Evolutionary conservation across 2,888 invertebrate genomes (phyloP).

Genomic region (Phlogophora meticulosa): DNA sequence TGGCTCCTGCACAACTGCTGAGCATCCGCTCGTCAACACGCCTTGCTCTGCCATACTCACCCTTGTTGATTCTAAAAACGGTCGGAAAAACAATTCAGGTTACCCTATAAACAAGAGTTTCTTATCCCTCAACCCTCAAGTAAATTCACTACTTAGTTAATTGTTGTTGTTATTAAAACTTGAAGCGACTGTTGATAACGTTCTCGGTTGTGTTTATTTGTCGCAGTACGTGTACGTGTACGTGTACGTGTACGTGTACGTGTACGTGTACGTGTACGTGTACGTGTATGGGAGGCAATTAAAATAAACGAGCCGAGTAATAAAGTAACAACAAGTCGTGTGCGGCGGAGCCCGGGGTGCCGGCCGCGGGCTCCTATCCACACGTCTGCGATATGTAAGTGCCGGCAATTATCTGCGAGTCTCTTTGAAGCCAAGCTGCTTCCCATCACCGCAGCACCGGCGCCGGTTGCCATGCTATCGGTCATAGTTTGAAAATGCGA

Average conservation of each 20-base stretch:
- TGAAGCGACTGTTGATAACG: not conserved
- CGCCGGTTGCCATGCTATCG: not conserved
- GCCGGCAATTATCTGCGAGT: too few relatives aligned
- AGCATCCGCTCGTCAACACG: not conserved
- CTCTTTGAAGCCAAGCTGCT: too few relatives aligned
- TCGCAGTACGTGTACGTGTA: not conserved
- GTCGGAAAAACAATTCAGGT: not conserved
- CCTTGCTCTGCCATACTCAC: too few relatives aligned
- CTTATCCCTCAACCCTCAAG: slow-evolving; percentile 3
- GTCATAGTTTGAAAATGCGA: not conserved
- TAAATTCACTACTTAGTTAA: slow-evolving; percentile 10
- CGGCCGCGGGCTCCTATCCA: too few relatives aligned
- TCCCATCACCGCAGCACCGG: too few relatives aligned
- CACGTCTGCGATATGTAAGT: too few relatives aligned
- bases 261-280: not conserved
- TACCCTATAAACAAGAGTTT: not conserved
- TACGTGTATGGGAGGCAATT: not conserved
- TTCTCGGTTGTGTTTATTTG: slow-evolving; percentile 16
- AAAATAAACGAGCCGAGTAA: slow-evolving; percentile 22
- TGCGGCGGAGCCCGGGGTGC: not conserved
- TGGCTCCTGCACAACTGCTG: too few relatives aligned
- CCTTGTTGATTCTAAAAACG: not conserved
- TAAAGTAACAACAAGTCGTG: slow-evolving; percentile 21
- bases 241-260: not conserved
- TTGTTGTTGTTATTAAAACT: slow-evolving; percentile 9